Evolutionary conservation across 2,113 vertebrate genomes (phyloP), one percentile per base, ranked within the genome.

Genomic region (Leucoraja erinaceus): DNA sequence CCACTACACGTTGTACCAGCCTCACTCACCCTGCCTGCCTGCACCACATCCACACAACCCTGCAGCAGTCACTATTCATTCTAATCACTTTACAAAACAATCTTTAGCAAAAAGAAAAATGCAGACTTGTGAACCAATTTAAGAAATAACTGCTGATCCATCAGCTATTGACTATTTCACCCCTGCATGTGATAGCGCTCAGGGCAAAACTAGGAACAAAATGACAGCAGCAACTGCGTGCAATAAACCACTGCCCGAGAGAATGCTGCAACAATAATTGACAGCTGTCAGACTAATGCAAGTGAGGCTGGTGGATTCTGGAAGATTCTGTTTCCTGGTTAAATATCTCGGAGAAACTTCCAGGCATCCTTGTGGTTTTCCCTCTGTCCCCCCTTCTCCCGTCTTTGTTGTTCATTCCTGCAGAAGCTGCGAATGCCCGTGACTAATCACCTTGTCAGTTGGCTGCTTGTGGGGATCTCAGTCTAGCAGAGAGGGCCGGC

Each of bases 61-160:
- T 96, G 95, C 94, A 95, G 95, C 96, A 96, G 96, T 96, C 97
- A 96, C 96, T 96, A 97, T 96, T 96, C 96, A 96, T 96, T 95
- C 95, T 96, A 97, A 96, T 96, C 96, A 96, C 95, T 96, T 96
- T 96, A 96, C 96, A 97, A 96, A 97, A 96, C 96, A 96, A 96
- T 97, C 97, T 97, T 97, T 96, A 95, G 96, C 96, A 96, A 96
- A 47, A 96, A 96, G 94, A 94, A 96, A 96, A 97, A 97, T 96
- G 96, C 97, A 97, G 98, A 97, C 97, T 97, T 96, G 97, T 96
- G 97, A 98, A 97, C 97, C 98, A 97, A 98, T 98, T 98, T 98
- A 97, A 97, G 97, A 98, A 98, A 97, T 98, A 97, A 98, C 96
- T 98, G 98, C 98, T 99, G 98, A 98, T 98, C 97, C 97, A 97